Base-by-base conservation (phyloP, 2,113 vertebrate genomes). In the Stomatorhinus ivindoensis region DNA sequence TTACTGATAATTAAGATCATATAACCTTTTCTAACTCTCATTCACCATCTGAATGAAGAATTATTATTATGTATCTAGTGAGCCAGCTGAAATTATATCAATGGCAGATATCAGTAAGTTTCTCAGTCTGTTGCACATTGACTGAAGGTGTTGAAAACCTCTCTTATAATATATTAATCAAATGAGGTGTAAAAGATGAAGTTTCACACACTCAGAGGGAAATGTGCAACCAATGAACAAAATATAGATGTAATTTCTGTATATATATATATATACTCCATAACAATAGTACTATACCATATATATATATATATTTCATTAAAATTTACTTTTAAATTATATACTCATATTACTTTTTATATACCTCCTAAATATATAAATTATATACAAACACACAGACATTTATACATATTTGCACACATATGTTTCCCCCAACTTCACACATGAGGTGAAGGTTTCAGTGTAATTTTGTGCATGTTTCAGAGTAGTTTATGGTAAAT, bases 351-450 rank as follows among this genome's bases (percentile, higher is more conserved):
- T 80, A 15, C 21, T 89, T 58, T 89, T 44, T 80, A 89, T 44
- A 58, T 89, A 31, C 55, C 9, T 84, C 39, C 80, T 84, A 61
- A 89, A 89, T 89, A 89, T 89, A 58, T 89, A 89, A 83, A 89
- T 61, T 17, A 87, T 89, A 44, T 84, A 46, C 55, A 89, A 39
- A 46, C 50, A 89, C 44, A 85, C 50, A 87, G 48, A 53, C 48
- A 87, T 48, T 87, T 48, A 51, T 35, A 51, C 48, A 35, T n/a
- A 53, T 15, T 10, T 86, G 24, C 24, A 53, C 48, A 46, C 48
- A 51, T 31, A 39, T 87, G 51, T 82, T 39, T 42, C 50, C 73
- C 21, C 48, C 50, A 48, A 55, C 47, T 46, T 31, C 27, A 80
- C 69, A 35, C 21, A 76, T 9, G 61, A 80, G 73, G 73, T 42